Evolutionary conservation across 2,797 vertebrate genomes (phyloP), one percentile per base, ranked within the genome.

Genomic region (Falco cherrug): DNA sequence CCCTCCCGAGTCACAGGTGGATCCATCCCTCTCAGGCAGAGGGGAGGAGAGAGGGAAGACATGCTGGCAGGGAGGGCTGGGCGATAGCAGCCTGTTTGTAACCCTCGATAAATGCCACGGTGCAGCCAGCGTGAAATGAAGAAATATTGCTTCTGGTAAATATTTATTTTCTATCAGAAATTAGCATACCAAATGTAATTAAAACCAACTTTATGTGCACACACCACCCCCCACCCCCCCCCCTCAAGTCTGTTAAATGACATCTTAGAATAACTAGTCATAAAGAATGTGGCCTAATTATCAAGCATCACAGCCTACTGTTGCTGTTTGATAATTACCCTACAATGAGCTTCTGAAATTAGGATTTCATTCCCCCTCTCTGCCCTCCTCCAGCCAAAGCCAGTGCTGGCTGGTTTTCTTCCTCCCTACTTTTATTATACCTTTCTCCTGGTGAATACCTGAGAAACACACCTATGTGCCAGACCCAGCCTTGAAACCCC

Each of bases 111-210:
- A 98, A 98, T 98, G 98, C 97, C 89, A 96, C 87, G 93, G 98
- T 97, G 98, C 99, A 99, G 97, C 96, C 81, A 95, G 98, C 98
- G 97, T 99, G 98, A 99, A 99, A 99, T 99, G 98, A 99, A 99
- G 98, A 98, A 98, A 98, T 98, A 98, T 98, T 98, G 98, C 98
- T 98, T 96, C 98, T 96, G 98, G 98, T 98, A 99, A 99, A 99
- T 98, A 98, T 99, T 99, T 99, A 99, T 98, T 99, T 99, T 99
- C 98, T 98, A 98, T 98, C 98, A 98, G 97, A 98, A 98, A 99
- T 99, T 99, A 99, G 99, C 99, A 99, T 99, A 98, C 98, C 98
- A 98, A 98, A 98, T 98, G 98, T 99, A 99, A 99, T 99, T 99
- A 99, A 99, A 99, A 99, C 97, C 96, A 98, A 98, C 97, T 97